phyloP scores from a whole-genome alignment of 2,888 invertebrate genomes.

The Tachina grossa region DNA sequence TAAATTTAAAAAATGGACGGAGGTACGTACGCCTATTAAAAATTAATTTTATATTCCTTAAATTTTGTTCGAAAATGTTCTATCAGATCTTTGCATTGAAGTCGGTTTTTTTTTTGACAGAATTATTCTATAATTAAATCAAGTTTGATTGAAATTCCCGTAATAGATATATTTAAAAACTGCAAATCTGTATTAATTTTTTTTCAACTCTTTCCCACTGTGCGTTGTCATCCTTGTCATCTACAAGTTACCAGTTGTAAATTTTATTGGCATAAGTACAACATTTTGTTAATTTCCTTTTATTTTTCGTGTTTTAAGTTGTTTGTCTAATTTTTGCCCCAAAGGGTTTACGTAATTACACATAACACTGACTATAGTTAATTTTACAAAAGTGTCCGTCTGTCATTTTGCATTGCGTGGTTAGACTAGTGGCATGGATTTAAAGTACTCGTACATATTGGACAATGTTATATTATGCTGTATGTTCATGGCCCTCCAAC shows the following conservation, averaged over 20 bases:
- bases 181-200: no score
- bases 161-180: no score
- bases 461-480: conserved; percentile 4
- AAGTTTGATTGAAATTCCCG: no score
- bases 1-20: no score
- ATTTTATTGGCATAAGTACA: conserved; percentile 30
- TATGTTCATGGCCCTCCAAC: conserved; percentile 8
- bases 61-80: no score
- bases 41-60: no score
- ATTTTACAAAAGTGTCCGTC: conserved; percentile 19
- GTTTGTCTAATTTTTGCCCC: conserved; percentile 65
- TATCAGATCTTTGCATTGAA: no score
- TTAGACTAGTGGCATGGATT: background rate
- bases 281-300: conserved; percentile 10
- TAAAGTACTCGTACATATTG: conserved; percentile 13
- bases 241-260: conserved; percentile 24
- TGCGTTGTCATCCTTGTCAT: conserved; percentile 2
- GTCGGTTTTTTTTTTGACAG: no score
- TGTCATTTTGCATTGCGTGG: background rate
- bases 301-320: conserved; percentile 42
- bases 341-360: conserved; percentile 55
- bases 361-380: conserved; percentile 45
- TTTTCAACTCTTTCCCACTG: background rate
- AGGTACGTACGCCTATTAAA: no score
- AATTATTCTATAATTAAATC: no score